These are phyloP conservation scores for Euzetes globulus DNA, from an alignment of 2,888 invertebrate genomes.

Conservation along the genomic window DNA sequence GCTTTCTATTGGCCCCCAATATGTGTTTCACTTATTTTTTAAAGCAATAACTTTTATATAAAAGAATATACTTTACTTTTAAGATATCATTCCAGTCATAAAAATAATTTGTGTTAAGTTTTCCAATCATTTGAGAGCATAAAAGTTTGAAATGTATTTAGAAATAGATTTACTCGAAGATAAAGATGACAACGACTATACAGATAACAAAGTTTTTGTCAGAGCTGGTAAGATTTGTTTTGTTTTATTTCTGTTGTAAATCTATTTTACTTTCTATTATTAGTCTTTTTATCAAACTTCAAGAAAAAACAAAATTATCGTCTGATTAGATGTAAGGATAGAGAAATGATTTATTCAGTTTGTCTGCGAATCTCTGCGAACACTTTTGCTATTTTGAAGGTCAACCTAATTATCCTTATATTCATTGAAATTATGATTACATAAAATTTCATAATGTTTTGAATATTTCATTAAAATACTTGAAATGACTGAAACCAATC, in stretches of 20 bases:
- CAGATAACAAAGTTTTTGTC: slow-evolving; percentile 6
- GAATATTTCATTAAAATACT: not conserved
- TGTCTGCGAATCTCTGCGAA: not conserved
- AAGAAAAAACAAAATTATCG: not conserved
- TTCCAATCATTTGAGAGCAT: not conserved
- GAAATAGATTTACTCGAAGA: slow-evolving; percentile 3
- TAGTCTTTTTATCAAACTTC: not conserved
- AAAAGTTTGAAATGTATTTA: not conserved
- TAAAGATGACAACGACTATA: not conserved
- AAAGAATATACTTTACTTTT: not conserved
- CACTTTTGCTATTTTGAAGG: not conserved
- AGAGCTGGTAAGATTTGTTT: slow-evolving; percentile 4
- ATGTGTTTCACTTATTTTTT: not conserved
- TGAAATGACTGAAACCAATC: too few species aligned
- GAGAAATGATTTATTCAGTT: not conserved
- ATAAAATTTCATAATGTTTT: not conserved
- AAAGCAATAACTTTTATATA: not conserved
- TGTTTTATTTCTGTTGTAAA: not conserved
- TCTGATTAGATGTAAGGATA: not conserved
- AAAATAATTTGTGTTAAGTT: not conserved
- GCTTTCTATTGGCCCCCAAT: slow-evolving; percentile 14
- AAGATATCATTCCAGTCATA: not conserved
- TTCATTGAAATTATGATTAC: not conserved
- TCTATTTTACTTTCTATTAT: not conserved
- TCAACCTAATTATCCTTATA: not conserved